Percentiles rank a stretch among this genome's conserved stretches.
Evolutionary conservation across 1,140 invertebrate genomes (phyloP).

Genomic region (Eueides isabella): DNA sequence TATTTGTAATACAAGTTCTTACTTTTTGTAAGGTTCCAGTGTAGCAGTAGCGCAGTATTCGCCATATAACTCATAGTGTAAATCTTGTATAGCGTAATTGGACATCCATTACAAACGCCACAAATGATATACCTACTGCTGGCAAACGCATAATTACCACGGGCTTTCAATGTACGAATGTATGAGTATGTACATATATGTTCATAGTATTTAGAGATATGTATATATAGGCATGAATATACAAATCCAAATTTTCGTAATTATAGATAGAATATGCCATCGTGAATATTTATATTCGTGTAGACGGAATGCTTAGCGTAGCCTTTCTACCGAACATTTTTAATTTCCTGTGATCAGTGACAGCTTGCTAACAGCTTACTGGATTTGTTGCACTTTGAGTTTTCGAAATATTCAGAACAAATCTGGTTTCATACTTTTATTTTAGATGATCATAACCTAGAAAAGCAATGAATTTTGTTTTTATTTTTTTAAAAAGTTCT

Average conservation of each 20-base stretch:
- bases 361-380: not conserved
- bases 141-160: not conserved
- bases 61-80: not conserved
- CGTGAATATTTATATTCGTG: not conserved
- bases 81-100: not conserved
- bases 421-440: not conserved
- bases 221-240: too few relatives aligned
- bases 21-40: too few relatives aligned
- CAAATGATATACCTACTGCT: not conserved
- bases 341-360: conserved; percentile 5
- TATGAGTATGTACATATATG: not conserved
- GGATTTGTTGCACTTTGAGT: conserved; percentile 7
- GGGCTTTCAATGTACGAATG: not conserved
- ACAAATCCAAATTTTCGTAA: too few relatives aligned
- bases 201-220: too few relatives aligned
- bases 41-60: too few relatives aligned
- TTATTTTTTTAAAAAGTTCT: not conserved
- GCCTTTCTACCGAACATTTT: conserved; percentile 2
- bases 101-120: not conserved
- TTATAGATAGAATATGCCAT: not conserved
- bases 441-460: not conserved
- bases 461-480: not conserved
- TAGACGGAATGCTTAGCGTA: conserved; percentile 1
- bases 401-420: not conserved
- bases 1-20: too few relatives aligned